Conservation (phyloP, 2,113 vertebrate species). For the Eidolon helvum region DNA sequence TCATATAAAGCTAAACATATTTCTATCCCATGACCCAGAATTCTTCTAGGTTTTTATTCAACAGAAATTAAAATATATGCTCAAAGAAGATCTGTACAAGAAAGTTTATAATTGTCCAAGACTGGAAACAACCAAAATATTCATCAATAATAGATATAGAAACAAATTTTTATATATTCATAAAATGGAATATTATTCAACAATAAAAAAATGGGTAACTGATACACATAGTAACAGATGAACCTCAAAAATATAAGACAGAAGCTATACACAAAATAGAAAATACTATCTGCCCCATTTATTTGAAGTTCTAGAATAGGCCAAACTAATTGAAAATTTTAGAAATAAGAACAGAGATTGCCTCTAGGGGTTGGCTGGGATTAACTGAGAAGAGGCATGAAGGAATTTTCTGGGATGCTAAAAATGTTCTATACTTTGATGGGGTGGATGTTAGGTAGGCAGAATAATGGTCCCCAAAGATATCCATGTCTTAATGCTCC, state of each 20-base stretch:
- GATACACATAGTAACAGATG: background rate
- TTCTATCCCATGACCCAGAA: background rate
- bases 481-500: background rate
- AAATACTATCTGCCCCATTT: background rate
- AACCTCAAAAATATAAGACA: background rate
- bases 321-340: constrained; percentile 15
- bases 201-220: background rate
- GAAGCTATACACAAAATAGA: background rate
- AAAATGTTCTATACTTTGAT: background rate
- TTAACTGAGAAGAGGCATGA: background rate
- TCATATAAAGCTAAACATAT: background rate
- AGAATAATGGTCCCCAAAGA: background rate
- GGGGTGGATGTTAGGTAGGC: background rate
- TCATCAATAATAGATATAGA: background rate
- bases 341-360: constrained; percentile 44
- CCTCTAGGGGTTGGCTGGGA: constrained; percentile 7
- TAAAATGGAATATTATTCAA: background rate
- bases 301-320: background rate
- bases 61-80: background rate
- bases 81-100: background rate
- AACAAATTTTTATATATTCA: background rate
- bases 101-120: background rate
- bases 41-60: background rate
- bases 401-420: background rate
- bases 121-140: background rate